A percentile compares a stretch with the other conserved stretches of the same genome.
Conservation (phyloP, 2,113 vertebrate species). For the Lasiurus cinereus region DNA sequence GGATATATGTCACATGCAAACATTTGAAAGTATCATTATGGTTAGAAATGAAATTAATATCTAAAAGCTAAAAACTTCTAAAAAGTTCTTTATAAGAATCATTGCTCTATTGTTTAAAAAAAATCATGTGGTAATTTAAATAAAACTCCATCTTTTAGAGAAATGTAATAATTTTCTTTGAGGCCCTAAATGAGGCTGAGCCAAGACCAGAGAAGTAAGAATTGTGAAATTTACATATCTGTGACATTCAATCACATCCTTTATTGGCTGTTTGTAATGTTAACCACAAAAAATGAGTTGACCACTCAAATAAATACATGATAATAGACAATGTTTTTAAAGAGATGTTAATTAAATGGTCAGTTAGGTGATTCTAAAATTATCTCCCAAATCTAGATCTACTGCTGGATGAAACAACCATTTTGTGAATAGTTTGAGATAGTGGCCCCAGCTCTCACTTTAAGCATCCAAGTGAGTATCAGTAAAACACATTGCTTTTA, state of each 20-base stretch:
- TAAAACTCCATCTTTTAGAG: not conserved
- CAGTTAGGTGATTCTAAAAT: not conserved
- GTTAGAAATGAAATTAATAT: not conserved
- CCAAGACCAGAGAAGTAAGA: not conserved
- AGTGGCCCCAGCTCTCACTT: not conserved
- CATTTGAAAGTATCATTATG: not conserved
- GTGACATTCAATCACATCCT: not conserved
- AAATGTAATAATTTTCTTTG: slow-evolving; percentile 12
- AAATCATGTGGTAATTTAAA: not conserved
- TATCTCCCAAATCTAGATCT: not conserved
- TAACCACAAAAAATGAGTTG: slow-evolving; percentile 2
- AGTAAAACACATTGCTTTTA: not conserved
- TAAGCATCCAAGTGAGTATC: not conserved
- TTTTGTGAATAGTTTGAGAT: not conserved
- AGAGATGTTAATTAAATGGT: not conserved
- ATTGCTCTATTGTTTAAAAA: not conserved
- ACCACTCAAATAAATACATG: not conserved
- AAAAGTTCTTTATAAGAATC: not conserved
- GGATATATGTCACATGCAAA: not conserved
- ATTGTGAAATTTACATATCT: not conserved
- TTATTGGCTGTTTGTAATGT: not conserved
- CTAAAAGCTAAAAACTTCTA: not conserved
- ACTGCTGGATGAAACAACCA: not conserved
- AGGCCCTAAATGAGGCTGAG: not conserved
- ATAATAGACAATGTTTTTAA: not conserved